phyloP scores from a whole-genome alignment of 2,888 invertebrate genomes.

The Terebella lapidaria region DNA sequence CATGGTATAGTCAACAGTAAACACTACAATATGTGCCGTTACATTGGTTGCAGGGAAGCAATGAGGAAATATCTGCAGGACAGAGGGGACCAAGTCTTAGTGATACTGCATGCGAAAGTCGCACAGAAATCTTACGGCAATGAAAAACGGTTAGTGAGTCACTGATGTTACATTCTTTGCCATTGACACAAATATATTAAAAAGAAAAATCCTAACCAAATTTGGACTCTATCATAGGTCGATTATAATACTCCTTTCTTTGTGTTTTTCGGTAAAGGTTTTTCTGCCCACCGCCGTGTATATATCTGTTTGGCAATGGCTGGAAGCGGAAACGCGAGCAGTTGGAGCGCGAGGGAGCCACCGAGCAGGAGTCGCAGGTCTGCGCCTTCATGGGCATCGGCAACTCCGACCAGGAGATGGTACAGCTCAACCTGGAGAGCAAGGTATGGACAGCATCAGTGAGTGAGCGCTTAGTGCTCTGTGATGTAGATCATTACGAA shows the following conservation, averaged over 20 bases:
- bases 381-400: conserved; percentile 96
- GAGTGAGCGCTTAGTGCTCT: too few species aligned
- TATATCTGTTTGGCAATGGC: conserved; percentile 96
- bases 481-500: too few species aligned
- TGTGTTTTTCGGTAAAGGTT: too few species aligned
- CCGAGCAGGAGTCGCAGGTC: conserved; percentile 60
- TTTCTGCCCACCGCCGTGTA: conserved; percentile 99
- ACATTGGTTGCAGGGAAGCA: conserved; percentile 73
- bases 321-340: conserved; percentile 94
- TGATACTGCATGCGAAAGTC: conserved; percentile 97
- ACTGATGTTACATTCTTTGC: neutral
- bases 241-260: too few species aligned
- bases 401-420: conserved; percentile 98
- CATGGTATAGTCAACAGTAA: neutral
- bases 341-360: conserved; percentile 60
- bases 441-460: conserved; percentile 60
- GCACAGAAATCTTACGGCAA: conserved; percentile 99
- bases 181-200: neutral
- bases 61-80: conserved; percentile 96
- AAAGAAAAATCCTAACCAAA: too few species aligned
- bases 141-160: conserved; percentile 73
- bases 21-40: too few species aligned
- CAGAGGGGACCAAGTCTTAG: conserved; percentile 63
- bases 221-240: too few species aligned
- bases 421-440: conserved; percentile 93